Base-by-base conservation (phyloP, 1,140 invertebrate genomes). In the Pogonognathellus flavescens region DNA sequence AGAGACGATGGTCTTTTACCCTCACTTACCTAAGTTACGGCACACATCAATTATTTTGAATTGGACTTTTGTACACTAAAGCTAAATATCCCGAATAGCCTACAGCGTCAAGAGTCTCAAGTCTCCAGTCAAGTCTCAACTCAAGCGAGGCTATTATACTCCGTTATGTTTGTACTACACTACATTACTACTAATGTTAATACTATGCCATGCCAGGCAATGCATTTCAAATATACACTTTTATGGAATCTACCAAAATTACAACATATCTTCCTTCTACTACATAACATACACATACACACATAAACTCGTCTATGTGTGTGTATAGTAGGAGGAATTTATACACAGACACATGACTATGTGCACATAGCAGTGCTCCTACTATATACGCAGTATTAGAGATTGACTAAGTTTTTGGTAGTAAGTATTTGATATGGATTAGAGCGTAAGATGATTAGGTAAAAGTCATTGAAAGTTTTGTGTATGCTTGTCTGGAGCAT, bases 31-130 rank as follows among this genome's bases (percentile, higher is more conserved):
- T 72, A 72, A 72, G 22, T 72, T 76, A 76, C 70, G 70, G 70
- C 70, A 76, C 14, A 76, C 70, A 76, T 76, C 41, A 76, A 76
- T 76, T 76, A 76, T 31, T 76, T 50, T 76, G 70, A 76, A 76
- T 76, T 76, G 70, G 70, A 76, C 41, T 76, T 66, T 76, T 41
- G 70, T 76, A 50, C 70, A 50, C 70, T 76, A 76, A 76, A 76
- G 70, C 70, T 76, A 76, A 76, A 76, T 76, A 76, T 41, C 41
- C 16, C 18, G 31, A 3, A n/a, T 76, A 41, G 66, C 66, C 66
- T 49, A 41, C 16, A 72, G 66, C 66, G 49, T 72, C 41, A 13
- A 14, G 60, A 66, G 18, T 60, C 31, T 70, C 22, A 20, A 41
- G 22, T 70, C 31, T 20, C 6, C n/a, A 60, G 59, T 70, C 10